Evolutionary conservation across 2,888 invertebrate species (phyloP).

Genomic region (Lagria hirta): DNA sequence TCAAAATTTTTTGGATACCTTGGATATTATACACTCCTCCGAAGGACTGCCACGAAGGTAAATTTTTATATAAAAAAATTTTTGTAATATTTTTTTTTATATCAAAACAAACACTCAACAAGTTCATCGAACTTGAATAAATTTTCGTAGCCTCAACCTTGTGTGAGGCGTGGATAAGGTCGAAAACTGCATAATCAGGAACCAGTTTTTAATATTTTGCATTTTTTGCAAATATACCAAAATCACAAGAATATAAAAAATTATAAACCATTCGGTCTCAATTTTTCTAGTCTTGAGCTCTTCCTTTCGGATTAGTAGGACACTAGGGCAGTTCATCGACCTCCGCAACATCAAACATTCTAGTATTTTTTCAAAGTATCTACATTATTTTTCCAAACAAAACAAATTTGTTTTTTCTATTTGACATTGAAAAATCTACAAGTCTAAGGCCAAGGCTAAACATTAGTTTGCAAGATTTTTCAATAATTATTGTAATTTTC

Average conservation of each 20-base stretch:
- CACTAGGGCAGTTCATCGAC: constrained; percentile 54
- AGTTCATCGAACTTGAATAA: constrained; percentile 26
- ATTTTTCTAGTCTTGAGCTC: constrained; percentile 43
- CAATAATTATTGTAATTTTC: too few species aligned
- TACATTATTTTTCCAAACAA: constrained; percentile 4
- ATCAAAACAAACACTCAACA: too few species aligned
- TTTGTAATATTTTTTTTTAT: too few species aligned
- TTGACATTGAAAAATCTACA: constrained; percentile 15
- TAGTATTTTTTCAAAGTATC: constrained; percentile 5
- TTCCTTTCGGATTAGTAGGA: constrained; percentile 53
- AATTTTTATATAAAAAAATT: too few species aligned
- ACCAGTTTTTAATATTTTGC: constrained; percentile 36
- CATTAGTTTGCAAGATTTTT: constrained; percentile 15
- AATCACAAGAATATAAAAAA: too few species aligned
- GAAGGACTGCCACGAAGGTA: constrained; percentile 44
- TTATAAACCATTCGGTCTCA: too few species aligned
- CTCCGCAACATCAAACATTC: constrained; percentile 28
- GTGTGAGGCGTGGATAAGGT: constrained; percentile 24
- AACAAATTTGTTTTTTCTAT: constrained; percentile 2
- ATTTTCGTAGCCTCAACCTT: constrained; percentile 28
- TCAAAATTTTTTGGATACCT: constrained; percentile 49
- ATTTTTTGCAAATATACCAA: too few species aligned
- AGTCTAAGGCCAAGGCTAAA: constrained; percentile 16
- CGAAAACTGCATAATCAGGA: constrained; percentile 31
- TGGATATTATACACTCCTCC: constrained; percentile 45